Evolutionary conservation across 1,140 invertebrate genomes (phyloP), one percentile per base, ranked within the genome.

Genomic region (Drosophila pandora): DNA sequence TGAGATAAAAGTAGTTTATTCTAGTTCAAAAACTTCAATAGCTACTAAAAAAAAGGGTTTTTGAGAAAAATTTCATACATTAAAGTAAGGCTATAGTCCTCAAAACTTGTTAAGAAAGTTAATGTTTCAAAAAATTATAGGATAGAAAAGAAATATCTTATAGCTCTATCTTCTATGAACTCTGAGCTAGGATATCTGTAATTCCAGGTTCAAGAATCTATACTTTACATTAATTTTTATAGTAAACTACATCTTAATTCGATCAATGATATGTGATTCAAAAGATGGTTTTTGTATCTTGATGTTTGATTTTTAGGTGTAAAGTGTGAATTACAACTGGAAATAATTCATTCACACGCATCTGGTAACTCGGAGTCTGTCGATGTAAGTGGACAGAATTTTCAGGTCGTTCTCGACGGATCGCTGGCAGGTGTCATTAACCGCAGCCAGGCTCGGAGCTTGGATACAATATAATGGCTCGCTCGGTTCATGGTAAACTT

Each of bases 401-500:
- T 28, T 57, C 41, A 69, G 64, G 68, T 9, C 13, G 41, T 13
- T 21, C 13, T 68, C 62, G 63, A 30, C 48, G 25, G 39, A 60
- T 45, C 57, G 57, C 41, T 62, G 59, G 23, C 28, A 34, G 54
- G 68, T 71, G 68, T 71, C 68, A 71, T 70, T 70, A 71, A 71
- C 68, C 68, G 68, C 54, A 71, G 47, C 12, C 65, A 23, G 65
- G 22, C 68, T 71, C 56, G 37, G 43, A 50, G 34, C 47, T 28
- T 34, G 47, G 7, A 43, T 43, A 37, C 13, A 60, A 62, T 49
- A 62, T 43, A 67, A 50, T 32, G 25, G 17, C 37, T 13, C 54
- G 45, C 21, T 57, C 22, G 63, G 63, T 69, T 69, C 65, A 69
- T 69, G 65, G 65, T 48, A 69, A 69, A 69, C 63, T 69, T 39